Conservation (phyloP, 1,140 invertebrate genomes). For the Papilio polytes region DNA sequence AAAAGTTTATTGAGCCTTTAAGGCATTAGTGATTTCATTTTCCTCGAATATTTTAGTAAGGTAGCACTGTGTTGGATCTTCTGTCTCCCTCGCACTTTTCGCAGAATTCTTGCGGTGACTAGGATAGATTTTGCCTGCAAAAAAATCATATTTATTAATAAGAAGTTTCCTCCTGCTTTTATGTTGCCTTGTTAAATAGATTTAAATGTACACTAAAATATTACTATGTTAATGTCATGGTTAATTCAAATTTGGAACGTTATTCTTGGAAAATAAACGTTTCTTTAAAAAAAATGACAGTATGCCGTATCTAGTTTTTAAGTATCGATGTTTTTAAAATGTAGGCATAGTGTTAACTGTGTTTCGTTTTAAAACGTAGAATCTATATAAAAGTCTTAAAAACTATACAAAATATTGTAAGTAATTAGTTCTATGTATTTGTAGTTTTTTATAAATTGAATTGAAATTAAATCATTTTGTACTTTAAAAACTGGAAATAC, state of each 20-base stretch:
- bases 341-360: constrained; percentile 55
- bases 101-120: neutral
- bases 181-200: too few species aligned
- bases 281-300: neutral
- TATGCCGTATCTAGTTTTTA: constrained; percentile 41
- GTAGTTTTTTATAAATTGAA: constrained; percentile 57
- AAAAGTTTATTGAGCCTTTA: too few species aligned
- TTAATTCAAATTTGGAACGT: too few species aligned
- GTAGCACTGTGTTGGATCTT: neutral
- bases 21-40: too few species aligned
- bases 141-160: too few species aligned
- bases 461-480: constrained; percentile 42
- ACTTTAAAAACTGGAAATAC: neutral
- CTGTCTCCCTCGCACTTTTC: neutral
- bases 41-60: too few species aligned
- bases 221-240: too few species aligned
- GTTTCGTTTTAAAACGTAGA: constrained; percentile 50
- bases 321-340: constrained; percentile 49
- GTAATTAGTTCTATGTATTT: constrained; percentile 54
- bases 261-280: too few species aligned
- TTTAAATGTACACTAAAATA: too few species aligned
- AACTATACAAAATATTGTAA: constrained; percentile 17
- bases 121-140: too few species aligned
- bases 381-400: constrained; percentile 44
- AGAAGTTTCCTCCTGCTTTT: too few species aligned